phyloP scores from a whole-genome alignment of 1,140 invertebrate genomes.

The Drosophila yakuba region DNA sequence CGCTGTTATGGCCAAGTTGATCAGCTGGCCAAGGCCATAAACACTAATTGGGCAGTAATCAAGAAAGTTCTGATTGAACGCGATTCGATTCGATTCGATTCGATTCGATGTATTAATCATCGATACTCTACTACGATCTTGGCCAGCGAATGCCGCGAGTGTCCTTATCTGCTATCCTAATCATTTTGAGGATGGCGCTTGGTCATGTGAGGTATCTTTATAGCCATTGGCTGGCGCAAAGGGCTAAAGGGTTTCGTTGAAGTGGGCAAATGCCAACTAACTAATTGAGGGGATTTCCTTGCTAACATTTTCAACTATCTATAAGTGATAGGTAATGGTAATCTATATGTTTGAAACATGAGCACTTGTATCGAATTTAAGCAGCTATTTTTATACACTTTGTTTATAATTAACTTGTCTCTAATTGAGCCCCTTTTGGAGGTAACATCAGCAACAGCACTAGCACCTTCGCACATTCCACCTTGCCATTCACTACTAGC shows the following conservation, averaged over 20 bases:
- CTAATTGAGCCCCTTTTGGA: too few species aligned
- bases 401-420: too few species aligned
- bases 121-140: neutral
- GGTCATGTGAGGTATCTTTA: conserved; percentile 28
- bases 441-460: neutral
- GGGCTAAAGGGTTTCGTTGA: too few species aligned
- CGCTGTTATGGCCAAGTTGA: conserved; percentile 8
- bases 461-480: neutral
- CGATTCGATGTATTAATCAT: conserved; percentile 2
- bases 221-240: neutral
- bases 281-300: too few species aligned
- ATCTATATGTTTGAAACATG: too few species aligned
- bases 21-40: conserved; percentile 40
- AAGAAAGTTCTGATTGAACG: neutral
- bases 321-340: too few species aligned
- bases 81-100: too few species aligned
- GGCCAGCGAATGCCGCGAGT: conserved; percentile 4
- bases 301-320: too few species aligned
- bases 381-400: too few species aligned
- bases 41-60: conserved; percentile 9
- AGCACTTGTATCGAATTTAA: too few species aligned
- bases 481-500: neutral
- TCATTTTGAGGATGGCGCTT: neutral
- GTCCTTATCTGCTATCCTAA: neutral
- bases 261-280: too few species aligned